phyloP scores from a whole-genome alignment of 2,113 vertebrate species.

The Equus quagga region DNA sequence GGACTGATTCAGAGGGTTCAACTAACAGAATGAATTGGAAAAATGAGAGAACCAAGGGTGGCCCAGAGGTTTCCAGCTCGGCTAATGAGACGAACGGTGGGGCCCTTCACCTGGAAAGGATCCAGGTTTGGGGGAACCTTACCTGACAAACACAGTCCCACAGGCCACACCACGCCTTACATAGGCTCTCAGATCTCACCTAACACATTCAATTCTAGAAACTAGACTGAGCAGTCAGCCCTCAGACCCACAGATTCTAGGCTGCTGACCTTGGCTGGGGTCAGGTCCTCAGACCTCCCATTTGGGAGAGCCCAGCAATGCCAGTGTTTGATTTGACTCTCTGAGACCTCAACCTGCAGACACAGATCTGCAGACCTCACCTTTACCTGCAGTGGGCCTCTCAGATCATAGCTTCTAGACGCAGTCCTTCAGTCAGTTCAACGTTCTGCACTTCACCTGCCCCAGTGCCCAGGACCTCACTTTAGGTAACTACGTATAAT shows the following conservation, averaged over 20 bases:
- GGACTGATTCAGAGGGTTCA: neutral
- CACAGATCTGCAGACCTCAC: neutral
- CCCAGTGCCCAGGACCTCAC: neutral
- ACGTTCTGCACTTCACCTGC: neutral
- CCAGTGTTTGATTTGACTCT: neutral
- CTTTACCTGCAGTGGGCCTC: neutral
- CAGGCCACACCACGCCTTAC: neutral
- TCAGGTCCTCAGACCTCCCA: neutral
- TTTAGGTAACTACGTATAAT: neutral
- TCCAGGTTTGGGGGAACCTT: neutral
- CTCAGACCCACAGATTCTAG: neutral
- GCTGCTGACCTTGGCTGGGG: neutral
- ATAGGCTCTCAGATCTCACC: neutral
- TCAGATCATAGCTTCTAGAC: neutral
- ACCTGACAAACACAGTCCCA: neutral
- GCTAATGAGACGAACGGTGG: neutral
- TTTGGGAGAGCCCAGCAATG: neutral
- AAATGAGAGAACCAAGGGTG: neutral
- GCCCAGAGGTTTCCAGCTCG: neutral
- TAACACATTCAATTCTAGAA: neutral
- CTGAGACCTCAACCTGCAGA: neutral
- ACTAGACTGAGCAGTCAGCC: neutral
- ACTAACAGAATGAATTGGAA: neutral
- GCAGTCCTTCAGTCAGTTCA: neutral
- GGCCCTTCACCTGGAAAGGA: neutral